A percentile compares a stretch with the other conserved stretches of the same genome.
These are phyloP conservation scores for Allolobophora icterica DNA, from an alignment of 2,888 invertebrate species.

Conservation along the genomic window DNA sequence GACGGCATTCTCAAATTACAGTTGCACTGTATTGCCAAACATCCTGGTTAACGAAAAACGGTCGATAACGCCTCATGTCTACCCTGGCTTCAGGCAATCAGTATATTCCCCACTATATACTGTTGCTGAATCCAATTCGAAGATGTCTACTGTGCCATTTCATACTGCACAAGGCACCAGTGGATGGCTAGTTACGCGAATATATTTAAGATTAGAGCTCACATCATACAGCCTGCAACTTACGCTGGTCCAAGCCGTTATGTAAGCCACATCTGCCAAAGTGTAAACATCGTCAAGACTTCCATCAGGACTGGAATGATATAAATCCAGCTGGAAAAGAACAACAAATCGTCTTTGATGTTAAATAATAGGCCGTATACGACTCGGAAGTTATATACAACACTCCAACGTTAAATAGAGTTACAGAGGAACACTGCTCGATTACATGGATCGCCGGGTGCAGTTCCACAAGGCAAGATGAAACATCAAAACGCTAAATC, in stretches of 20 bases:
- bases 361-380: not conserved
- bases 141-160: no score
- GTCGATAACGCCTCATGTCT: no score
- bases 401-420: not conserved
- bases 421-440: no score
- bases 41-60: no score
- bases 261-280: constrained; percentile 92
- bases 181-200: no score
- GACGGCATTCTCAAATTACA: no score
- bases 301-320: constrained; percentile 78
- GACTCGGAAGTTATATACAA: not conserved
- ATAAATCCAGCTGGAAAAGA: constrained; percentile 74
- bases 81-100: no score
- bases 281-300: constrained; percentile 86
- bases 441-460: not conserved
- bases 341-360: constrained; percentile 22
- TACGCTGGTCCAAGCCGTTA: constrained; percentile 91
- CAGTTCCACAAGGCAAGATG: not conserved
- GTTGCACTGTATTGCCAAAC: no score
- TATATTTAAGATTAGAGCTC: no score
- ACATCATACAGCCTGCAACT: constrained; percentile 32
- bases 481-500: not conserved
- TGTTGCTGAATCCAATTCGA: no score
- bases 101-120: no score
- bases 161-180: no score